Percentiles rank a stretch among this genome's conserved stretches.
Evolutionary conservation across 2,797 vertebrate species (phyloP).

Genomic region (Lagorchestes hirsutus): DNA sequence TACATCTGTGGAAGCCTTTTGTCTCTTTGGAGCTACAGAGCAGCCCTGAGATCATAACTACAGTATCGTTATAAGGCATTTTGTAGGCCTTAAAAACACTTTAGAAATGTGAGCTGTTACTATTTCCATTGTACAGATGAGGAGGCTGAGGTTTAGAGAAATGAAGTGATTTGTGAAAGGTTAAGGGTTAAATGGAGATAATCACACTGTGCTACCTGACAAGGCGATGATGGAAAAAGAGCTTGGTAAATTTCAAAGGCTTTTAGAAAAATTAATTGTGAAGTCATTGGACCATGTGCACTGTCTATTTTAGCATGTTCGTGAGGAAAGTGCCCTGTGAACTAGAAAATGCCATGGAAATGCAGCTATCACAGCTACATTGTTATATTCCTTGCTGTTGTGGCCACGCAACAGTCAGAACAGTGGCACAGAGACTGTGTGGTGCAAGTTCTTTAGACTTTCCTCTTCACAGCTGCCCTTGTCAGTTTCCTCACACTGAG

Average conservation of each 20-base stretch:
- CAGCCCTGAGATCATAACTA: background rate
- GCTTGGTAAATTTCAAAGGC: background rate
- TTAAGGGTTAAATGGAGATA: background rate
- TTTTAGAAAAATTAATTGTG: background rate
- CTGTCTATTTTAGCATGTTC: background rate
- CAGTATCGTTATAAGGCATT: background rate
- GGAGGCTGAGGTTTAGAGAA: background rate
- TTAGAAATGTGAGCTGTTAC: background rate
- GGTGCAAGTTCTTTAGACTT: background rate
- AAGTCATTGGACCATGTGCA: background rate
- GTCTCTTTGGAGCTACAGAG: background rate
- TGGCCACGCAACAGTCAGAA: background rate
- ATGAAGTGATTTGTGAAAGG: background rate
- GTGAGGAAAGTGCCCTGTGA: background rate
- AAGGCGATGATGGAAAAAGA: background rate
- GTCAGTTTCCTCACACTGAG: background rate
- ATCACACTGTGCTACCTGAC: background rate
- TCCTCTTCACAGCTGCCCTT: background rate
- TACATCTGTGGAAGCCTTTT: background rate
- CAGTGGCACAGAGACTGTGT: background rate
- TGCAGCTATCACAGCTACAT: background rate
- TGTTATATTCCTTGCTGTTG: background rate
- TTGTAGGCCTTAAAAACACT: background rate
- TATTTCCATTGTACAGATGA: background rate
- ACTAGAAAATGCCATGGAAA: background rate